Conservation (phyloP, 2,797 vertebrate genomes). For the Pseudochirops cupreus region DNA sequence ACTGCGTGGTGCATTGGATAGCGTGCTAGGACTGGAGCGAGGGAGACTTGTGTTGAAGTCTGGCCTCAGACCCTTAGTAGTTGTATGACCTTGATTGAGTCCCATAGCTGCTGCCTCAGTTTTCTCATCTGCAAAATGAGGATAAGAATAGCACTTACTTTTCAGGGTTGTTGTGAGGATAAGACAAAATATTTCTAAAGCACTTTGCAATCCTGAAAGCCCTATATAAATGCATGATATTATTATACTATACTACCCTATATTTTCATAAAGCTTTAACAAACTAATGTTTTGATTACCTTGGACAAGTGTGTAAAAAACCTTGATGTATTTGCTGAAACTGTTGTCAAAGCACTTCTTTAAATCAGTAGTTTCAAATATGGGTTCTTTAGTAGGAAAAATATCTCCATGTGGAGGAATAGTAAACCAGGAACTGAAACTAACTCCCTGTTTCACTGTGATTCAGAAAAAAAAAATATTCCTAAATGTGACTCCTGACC, state of each 20-base stretch:
- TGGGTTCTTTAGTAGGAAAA: conserved; percentile 49
- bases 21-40: background rate
- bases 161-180: background rate
- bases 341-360: background rate
- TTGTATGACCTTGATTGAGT: background rate
- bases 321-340: background rate
- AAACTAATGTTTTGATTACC: background rate
- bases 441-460: conserved; percentile 29
- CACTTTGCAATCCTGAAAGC: background rate
- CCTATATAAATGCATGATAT: background rate
- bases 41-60: background rate
- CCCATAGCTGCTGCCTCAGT: background rate
- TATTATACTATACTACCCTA: background rate
- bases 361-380: conserved; percentile 47
- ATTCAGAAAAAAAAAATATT: conserved; percentile 41
- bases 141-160: background rate
- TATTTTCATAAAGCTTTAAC: background rate
- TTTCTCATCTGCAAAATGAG: background rate
- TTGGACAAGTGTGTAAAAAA: background rate
- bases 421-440: conserved; percentile 25
- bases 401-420: conserved; percentile 24
- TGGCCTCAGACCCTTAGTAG: background rate
- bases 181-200: background rate
- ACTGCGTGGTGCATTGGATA: background rate
- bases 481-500: conserved; percentile 21